A percentile compares a stretch with the other conserved stretches of the same genome.
phyloP scores from a whole-genome alignment of 2,113 vertebrate genomes.

The Odocoileus hemionus region DNA sequence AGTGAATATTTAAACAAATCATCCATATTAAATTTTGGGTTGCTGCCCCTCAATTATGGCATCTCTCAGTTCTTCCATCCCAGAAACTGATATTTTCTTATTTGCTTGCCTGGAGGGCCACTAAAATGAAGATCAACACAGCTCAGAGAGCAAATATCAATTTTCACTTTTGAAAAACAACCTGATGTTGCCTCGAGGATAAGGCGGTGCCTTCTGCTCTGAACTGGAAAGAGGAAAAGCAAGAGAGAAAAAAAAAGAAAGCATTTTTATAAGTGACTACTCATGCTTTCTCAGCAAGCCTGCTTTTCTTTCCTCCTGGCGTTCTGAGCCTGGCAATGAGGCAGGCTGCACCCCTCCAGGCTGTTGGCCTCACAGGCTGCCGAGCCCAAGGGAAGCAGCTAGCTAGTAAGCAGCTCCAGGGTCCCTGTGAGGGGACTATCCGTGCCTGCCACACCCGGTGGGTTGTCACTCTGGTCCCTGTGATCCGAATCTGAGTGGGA shows the following conservation, averaged over 20 bases:
- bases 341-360: constrained; percentile 41
- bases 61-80: constrained; percentile 70
- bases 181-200: constrained; percentile 78
- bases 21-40: constrained; percentile 16
- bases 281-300: constrained; percentile 70
- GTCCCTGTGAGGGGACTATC: accelerated
- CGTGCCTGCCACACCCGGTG: neutral
- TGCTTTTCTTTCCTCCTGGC: constrained; percentile 58
- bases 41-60: constrained; percentile 59
- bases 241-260: constrained; percentile 21
- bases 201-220: constrained; percentile 78
- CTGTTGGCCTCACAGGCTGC: constrained; percentile 47
- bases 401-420: neutral
- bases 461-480: neutral
- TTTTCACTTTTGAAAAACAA: constrained; percentile 84
- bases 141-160: constrained; percentile 80
- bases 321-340: constrained; percentile 61
- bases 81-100: constrained; percentile 74
- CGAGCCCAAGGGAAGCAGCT: constrained; percentile 37
- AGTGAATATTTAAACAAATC: constrained; percentile 27
- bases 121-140: constrained; percentile 79
- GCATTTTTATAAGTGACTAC: constrained; percentile 63
- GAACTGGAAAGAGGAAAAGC: constrained; percentile 64
- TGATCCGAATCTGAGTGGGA: neutral
- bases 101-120: constrained; percentile 80